Percentiles rank a stretch among this genome's conserved stretches.
phyloP scores from a whole-genome alignment of 2,888 invertebrate species.

The Toxonevra muliebris region DNA sequence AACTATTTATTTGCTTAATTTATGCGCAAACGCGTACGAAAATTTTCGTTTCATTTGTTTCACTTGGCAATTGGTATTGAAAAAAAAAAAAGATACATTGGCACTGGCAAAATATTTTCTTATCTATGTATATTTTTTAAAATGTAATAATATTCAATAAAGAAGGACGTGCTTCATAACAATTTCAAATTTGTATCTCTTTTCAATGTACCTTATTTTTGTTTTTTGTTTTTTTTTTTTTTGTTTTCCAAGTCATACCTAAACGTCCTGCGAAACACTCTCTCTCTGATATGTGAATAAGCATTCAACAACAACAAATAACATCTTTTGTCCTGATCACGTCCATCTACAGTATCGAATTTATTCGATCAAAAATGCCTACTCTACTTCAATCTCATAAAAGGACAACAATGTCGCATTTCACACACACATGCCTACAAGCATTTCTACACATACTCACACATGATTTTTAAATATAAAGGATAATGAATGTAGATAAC shows the following conservation, averaged over 20 bases:
- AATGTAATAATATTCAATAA: constrained; percentile 10
- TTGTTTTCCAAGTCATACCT: neutral
- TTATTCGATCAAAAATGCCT: constrained; percentile 42
- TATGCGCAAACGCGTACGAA: constrained; percentile 34
- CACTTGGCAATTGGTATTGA: constrained; percentile 1
- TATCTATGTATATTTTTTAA: constrained; percentile 13
- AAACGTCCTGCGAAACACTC: neutral
- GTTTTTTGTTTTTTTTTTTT: neutral
- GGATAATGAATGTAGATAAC: neutral
- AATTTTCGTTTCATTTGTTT: constrained; percentile 16
- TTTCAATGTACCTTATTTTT: neutral
- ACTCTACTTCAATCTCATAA: constrained; percentile 21
- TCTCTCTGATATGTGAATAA: neutral
- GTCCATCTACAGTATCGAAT: constrained; percentile 44
- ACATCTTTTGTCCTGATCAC: constrained; percentile 45
- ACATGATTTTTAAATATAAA: constrained; percentile 14
- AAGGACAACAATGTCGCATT: constrained; percentile 26
- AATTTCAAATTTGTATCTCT: constrained; percentile 2
- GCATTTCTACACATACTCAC: neutral
- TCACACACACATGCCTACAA: constrained; percentile 22
- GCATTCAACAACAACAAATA: constrained; percentile 20
- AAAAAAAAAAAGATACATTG: constrained; percentile 3
- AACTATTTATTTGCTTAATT: constrained; percentile 20
- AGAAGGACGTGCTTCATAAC: constrained; percentile 31
- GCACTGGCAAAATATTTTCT: constrained; percentile 12